Percentiles rank a stretch among this genome's conserved stretches.
These are phyloP conservation scores for Ctenodactylus gundi DNA, from an alignment of 2,113 vertebrate genomes.

Conservation along the genomic window DNA sequence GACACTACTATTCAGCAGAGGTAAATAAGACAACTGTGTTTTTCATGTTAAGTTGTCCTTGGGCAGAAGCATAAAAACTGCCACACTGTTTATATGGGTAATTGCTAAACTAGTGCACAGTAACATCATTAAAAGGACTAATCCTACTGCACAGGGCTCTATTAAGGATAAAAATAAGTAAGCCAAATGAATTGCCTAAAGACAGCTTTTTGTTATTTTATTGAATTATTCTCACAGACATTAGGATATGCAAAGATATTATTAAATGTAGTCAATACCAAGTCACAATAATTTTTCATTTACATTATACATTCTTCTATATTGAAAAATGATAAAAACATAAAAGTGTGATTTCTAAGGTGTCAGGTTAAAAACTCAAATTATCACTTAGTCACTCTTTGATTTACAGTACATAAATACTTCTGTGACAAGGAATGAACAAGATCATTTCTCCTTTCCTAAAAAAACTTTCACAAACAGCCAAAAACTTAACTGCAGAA, in stretches of 20 bases:
- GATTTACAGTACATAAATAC: slow-evolving; percentile 39
- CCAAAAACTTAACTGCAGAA: slow-evolving; percentile 48
- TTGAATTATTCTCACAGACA: slow-evolving; percentile 65
- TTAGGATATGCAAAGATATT: slow-evolving; percentile 50
- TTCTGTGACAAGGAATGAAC: slow-evolving; percentile 27
- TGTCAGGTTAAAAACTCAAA: slow-evolving; percentile 49
- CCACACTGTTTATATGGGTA: background rate
- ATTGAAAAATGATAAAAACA: slow-evolving; percentile 53
- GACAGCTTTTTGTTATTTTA: slow-evolving; percentile 64
- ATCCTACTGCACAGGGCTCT: slow-evolving; percentile 25
- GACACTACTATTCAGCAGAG: background rate
- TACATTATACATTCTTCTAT: slow-evolving; percentile 59
- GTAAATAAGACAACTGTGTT: slow-evolving; percentile 9
- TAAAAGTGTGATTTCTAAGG: slow-evolving; percentile 29
- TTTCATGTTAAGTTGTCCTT: slow-evolving; percentile 48
- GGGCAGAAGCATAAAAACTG: slow-evolving; percentile 47
- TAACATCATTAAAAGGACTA: slow-evolving; percentile 39
- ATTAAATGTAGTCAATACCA: slow-evolving; percentile 63
- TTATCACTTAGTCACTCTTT: slow-evolving; percentile 44
- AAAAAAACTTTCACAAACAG: slow-evolving; percentile 50
- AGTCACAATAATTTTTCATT: slow-evolving; percentile 60
- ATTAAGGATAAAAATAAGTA: slow-evolving; percentile 62
- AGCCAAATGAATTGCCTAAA: slow-evolving; percentile 68
- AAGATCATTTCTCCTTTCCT: slow-evolving; percentile 27
- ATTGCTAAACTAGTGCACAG: slow-evolving; percentile 45